These are phyloP conservation scores for Pedetes capensis DNA, from an alignment of 2,113 vertebrate genomes.

Conservation along the genomic window DNA sequence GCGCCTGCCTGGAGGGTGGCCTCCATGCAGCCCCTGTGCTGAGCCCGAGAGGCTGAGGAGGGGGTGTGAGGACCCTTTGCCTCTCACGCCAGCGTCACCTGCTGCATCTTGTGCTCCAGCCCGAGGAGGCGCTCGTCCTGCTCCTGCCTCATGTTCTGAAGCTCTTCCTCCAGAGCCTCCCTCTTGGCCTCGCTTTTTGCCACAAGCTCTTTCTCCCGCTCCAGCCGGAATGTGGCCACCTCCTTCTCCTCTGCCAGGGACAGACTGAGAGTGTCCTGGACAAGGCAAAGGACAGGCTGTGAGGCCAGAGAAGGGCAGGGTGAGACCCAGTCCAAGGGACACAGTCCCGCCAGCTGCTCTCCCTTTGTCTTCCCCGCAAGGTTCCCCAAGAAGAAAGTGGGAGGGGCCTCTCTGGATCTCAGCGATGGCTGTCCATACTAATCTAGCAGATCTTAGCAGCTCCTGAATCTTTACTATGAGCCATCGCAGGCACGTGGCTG, in stretches of 20 bases:
- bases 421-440: fast-evolving
- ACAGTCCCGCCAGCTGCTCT: fast-evolving
- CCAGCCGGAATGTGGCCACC: conserved; percentile 75
- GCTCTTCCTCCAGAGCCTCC: conserved; percentile 83
- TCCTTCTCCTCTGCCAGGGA: conserved; percentile 78
- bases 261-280: conserved; percentile 80
- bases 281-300: not conserved
- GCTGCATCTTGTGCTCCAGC: conserved; percentile 83
- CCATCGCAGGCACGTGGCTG: fast-evolving
- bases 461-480: not conserved
- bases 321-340: fast-evolving
- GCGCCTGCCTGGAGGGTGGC: not conserved
- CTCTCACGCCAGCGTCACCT: conserved; percentile 55
- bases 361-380: too few species aligned
- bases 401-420: not conserved
- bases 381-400: not conserved
- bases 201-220: conserved; percentile 77
- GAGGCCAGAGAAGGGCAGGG: not conserved
- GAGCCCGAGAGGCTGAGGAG: not conserved
- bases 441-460: not conserved
- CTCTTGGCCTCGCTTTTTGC: conserved; percentile 76
- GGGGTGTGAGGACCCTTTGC: fast-evolving
- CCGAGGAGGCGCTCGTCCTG: conserved; percentile 82
- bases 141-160: conserved; percentile 82
- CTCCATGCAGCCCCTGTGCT: fast-evolving